These are phyloP conservation scores for Coleophora deauratella DNA, from an alignment of 2,888 invertebrate genomes.

Conservation along the genomic window DNA sequence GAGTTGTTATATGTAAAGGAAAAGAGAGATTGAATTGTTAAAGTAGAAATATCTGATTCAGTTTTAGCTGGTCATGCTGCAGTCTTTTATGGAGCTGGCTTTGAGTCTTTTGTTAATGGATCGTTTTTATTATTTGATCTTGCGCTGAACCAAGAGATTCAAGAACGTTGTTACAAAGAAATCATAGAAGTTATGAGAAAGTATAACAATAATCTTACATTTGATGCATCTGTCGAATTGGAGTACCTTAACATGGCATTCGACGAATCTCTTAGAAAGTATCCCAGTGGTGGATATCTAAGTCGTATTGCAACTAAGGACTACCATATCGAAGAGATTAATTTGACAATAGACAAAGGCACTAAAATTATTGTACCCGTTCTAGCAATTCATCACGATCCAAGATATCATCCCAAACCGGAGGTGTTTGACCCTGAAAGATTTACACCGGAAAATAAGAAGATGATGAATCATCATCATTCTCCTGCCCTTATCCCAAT, in stretches of 20 bases:
- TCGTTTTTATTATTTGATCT: constrained; percentile 27
- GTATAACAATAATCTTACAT: constrained; percentile 23
- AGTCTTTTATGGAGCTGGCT: constrained; percentile 34
- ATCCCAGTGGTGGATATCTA: constrained; percentile 25
- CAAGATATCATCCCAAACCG: constrained; percentile 10
- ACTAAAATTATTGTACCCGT: constrained; percentile 5
- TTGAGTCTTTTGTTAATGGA: constrained; percentile 32
- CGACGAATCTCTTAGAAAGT: constrained; percentile 41
- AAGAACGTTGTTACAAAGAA: constrained; percentile 22
- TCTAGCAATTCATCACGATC: constrained; percentile 9
- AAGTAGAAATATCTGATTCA: constrained; percentile 17
- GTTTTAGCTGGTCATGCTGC: constrained; percentile 24
- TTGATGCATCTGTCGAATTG: constrained; percentile 14
- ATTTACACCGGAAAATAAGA: constrained; percentile 11
- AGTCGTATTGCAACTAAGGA: neutral
- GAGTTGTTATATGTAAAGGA: constrained; percentile 6
- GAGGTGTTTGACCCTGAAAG: constrained; percentile 11
- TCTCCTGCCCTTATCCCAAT: too few relatives aligned
- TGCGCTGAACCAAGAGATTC: constrained; percentile 27
- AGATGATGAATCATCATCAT: too few relatives aligned
- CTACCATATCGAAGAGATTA: constrained; percentile 1
- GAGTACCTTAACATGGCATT: constrained; percentile 29
- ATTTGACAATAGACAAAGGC: constrained; percentile 8
- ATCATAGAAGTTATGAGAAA: constrained; percentile 17
- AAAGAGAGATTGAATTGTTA: neutral